Evolutionary conservation across 2,797 vertebrate genomes (phyloP).

Genomic region (Catamblyrhynchus diadema): DNA sequence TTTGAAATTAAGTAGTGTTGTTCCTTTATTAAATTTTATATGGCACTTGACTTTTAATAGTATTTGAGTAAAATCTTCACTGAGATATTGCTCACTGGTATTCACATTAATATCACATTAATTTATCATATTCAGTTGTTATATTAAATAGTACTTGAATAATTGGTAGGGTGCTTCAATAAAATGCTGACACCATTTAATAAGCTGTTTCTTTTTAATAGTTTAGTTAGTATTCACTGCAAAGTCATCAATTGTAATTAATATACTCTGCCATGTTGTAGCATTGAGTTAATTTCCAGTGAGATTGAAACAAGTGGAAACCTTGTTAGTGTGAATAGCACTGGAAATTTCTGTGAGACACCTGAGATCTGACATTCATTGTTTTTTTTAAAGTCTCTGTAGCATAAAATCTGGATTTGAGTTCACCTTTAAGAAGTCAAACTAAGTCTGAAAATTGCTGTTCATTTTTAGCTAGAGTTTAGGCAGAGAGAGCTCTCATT

Average conservation of each 20-base stretch:
- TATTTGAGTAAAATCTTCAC: constrained; percentile 14
- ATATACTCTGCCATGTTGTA: neutral
- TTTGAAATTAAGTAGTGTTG: neutral
- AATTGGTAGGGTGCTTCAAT: neutral
- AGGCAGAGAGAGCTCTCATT: neutral
- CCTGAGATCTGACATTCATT: neutral
- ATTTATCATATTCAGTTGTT: neutral
- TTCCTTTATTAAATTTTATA: neutral
- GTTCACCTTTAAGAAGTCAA: neutral
- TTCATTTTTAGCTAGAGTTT: neutral
- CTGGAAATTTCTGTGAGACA: neutral
- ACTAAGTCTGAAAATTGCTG: neutral
- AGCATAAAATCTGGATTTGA: neutral
- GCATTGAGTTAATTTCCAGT: neutral
- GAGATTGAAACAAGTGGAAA: neutral
- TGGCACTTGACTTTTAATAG: neutral
- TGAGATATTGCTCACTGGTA: neutral
- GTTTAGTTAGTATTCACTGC: constrained; percentile 22
- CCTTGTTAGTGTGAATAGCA: neutral
- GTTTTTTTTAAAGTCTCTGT: neutral
- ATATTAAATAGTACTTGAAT: neutral
- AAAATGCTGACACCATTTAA: constrained; percentile 1
- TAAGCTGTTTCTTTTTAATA: constrained; percentile 9
- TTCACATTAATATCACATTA: constrained; percentile 4
- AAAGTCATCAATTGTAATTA: constrained; percentile 17